Evolutionary conservation across 1,140 invertebrate genomes (phyloP).

Genomic region (Lepidurus packardi): DNA sequence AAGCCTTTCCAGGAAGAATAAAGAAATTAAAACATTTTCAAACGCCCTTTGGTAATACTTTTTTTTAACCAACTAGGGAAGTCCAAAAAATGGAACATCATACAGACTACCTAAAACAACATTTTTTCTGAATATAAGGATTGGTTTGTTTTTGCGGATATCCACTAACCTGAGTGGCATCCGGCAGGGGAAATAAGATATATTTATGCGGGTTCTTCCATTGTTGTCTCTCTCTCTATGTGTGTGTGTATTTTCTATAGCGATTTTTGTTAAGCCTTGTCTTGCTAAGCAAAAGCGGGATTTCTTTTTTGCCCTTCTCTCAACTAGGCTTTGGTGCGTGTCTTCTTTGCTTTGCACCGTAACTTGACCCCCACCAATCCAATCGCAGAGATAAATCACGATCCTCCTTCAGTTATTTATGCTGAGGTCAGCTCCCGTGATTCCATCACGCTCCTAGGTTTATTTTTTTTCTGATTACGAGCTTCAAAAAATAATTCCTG

Average conservation of each 20-base stretch:
- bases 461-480: background rate
- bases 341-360: conserved; percentile 17
- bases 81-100: no score
- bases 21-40: no score
- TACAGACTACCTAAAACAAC: background rate
- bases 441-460: background rate
- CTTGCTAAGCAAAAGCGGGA: background rate
- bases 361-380: conserved; percentile 16
- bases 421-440: conserved; percentile 17
- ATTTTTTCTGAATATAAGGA: background rate
- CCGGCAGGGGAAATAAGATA: background rate
- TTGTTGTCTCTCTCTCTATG: background rate
- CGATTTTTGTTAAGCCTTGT: background rate
- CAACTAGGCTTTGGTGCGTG: background rate
- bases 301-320: background rate
- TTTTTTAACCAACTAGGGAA: no score
- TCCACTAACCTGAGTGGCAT: background rate
- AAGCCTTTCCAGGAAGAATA: no score
- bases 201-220: background rate
- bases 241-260: background rate
- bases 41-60: no score
- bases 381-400: conserved; percentile 17
- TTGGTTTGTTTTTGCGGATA: background rate
- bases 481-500: background rate
- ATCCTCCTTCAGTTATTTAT: conserved; percentile 14